phyloP scores from a whole-genome alignment of 1,140 invertebrate genomes.

The Philopotamus ludificatus region DNA sequence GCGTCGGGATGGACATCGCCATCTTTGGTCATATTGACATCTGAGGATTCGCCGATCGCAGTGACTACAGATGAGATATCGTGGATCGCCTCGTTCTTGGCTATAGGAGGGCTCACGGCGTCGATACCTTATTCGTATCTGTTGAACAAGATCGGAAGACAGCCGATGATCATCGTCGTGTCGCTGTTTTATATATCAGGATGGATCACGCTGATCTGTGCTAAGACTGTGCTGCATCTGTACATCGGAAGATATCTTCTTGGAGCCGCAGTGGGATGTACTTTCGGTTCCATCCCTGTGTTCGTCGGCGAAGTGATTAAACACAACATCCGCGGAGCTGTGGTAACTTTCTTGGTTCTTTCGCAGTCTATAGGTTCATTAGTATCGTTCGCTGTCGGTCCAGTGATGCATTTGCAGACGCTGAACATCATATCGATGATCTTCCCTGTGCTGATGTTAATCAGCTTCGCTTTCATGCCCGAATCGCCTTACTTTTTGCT shows the following conservation, averaged over 20 bases:
- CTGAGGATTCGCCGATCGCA: constrained; percentile 35
- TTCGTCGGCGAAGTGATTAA: constrained; percentile 65
- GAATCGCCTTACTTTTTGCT: constrained; percentile 39
- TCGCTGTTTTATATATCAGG: constrained; percentile 26
- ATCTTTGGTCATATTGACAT: constrained; percentile 36
- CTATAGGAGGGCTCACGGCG: constrained; percentile 32
- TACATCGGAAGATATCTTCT: constrained; percentile 35
- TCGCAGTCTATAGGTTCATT: constrained; percentile 62
- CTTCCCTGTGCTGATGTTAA: constrained; percentile 31
- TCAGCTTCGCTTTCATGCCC: constrained; percentile 34
- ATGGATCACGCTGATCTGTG: constrained; percentile 33
- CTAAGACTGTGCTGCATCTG: constrained; percentile 22
- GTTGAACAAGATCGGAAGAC: constrained; percentile 36
- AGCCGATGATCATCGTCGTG: constrained; percentile 33
- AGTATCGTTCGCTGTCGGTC: constrained; percentile 49
- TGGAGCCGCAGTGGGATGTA: constrained; percentile 28
- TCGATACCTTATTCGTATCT: constrained; percentile 34
- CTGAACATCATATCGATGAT: constrained; percentile 32
- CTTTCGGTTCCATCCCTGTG: constrained; percentile 29
- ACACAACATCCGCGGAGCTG: constrained; percentile 57
- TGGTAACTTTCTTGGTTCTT: constrained; percentile 61
- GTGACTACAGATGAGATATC: constrained; percentile 32
- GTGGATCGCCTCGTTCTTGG: constrained; percentile 37
- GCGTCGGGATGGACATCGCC: constrained; percentile 38
- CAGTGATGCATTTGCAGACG: constrained; percentile 44